These are phyloP conservation scores for Pinctada fucata DNA, from an alignment of 2,888 invertebrate species.

Conservation along the genomic window DNA sequence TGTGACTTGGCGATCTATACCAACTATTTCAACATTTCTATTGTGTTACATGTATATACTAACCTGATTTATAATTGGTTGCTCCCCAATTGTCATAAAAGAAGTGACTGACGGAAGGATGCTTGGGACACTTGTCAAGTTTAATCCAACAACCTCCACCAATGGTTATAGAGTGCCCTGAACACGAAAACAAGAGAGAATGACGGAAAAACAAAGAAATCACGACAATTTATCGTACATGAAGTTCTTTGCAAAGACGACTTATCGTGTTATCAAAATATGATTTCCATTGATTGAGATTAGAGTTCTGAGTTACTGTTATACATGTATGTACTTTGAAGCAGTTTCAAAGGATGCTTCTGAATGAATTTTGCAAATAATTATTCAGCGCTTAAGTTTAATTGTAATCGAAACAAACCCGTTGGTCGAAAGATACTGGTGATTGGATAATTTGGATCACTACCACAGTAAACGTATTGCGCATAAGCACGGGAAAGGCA, in stretches of 20 bases:
- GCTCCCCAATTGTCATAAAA: conserved; percentile 58
- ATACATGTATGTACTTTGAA: too few species aligned
- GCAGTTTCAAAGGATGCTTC: too few species aligned
- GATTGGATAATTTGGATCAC: conserved; percentile 41
- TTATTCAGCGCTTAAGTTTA: too few species aligned
- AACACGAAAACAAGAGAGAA: background rate
- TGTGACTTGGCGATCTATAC: too few species aligned
- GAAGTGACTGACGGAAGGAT: conserved; percentile 36
- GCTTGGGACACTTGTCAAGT: conserved; percentile 48
- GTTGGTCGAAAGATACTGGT: conserved; percentile 60
- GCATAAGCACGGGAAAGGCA: conserved; percentile 50
- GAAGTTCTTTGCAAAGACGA: background rate
- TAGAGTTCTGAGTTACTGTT: too few species aligned
- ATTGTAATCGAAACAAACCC: conserved; percentile 39
- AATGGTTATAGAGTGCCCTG: conserved; percentile 50
- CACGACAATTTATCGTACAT: background rate
- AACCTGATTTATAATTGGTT: conserved; percentile 47
- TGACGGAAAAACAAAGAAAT: background rate
- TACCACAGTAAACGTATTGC: conserved; percentile 55
- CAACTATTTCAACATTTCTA: too few species aligned
- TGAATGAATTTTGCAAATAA: too few species aligned
- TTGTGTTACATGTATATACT: too few species aligned
- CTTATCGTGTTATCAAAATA: too few species aligned
- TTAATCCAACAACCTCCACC: conserved; percentile 63
- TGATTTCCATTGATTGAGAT: too few species aligned